Percentiles rank a stretch among this genome's conserved stretches.
phyloP scores from a whole-genome alignment of 2,113 vertebrate species.

The Seriola aureovittata region DNA sequence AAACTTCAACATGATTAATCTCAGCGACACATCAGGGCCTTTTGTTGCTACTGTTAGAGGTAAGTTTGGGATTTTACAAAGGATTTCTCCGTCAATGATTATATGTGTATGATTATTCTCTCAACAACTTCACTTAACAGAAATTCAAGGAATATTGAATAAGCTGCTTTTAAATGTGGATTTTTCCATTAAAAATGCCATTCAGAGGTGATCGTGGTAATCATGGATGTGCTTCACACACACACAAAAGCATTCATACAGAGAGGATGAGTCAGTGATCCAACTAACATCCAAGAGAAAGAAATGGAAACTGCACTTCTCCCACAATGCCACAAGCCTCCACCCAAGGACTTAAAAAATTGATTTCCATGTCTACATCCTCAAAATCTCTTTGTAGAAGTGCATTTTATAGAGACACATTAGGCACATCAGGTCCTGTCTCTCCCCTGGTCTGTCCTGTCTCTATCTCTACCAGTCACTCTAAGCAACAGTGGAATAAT shows the following conservation, averaged over 20 bases:
- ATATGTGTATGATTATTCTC: neutral
- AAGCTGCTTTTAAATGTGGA: neutral
- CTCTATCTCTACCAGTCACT: neutral
- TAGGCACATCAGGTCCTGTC: neutral
- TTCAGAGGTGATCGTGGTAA: neutral
- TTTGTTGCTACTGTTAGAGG: neutral
- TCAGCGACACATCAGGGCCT: neutral
- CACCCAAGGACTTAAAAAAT: constrained; percentile 29
- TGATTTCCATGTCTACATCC: constrained; percentile 24
- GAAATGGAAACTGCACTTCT: constrained; percentile 26
- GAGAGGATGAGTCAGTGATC: constrained; percentile 44
- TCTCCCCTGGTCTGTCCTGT: neutral
- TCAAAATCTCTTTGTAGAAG: constrained; percentile 12
- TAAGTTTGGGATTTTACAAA: neutral
- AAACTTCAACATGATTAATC: neutral
- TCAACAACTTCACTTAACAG: neutral
- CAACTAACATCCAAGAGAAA: constrained; percentile 8
- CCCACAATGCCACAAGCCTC: constrained; percentile 40
- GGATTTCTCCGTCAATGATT: too few relatives aligned
- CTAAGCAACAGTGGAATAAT: neutral
- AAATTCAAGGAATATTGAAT: neutral
- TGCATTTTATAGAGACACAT: constrained; percentile 7
- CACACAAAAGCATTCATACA: constrained; percentile 13
- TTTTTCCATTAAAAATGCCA: neutral
- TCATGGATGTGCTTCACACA: neutral